Conservation (phyloP, 1,140 invertebrate genomes). For the Nephotettix cincticeps region DNA sequence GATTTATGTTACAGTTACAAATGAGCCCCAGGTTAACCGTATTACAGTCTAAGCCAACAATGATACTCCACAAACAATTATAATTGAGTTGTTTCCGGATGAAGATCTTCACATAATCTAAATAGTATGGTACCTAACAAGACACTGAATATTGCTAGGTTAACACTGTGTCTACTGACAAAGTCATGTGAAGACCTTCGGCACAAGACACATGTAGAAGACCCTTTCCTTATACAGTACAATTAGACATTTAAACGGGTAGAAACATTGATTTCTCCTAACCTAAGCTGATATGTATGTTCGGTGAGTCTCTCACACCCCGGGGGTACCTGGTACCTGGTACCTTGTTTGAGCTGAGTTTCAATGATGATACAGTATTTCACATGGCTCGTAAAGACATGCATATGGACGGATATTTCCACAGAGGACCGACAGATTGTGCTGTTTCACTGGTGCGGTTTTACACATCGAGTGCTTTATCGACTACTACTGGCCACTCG, state of each 20-base stretch:
- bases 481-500: conserved; percentile 1
- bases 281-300: conserved; percentile 38
- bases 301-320: conserved; percentile 35
- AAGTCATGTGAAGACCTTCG: conserved; percentile 8
- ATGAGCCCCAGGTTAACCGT: neutral
- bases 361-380: conserved; percentile 29
- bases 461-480: conserved; percentile 24
- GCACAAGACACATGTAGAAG: conserved; percentile 16
- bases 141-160: conserved; percentile 32
- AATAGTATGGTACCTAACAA: conserved; percentile 23
- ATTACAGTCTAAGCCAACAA: conserved; percentile 4
- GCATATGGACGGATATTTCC: conserved; percentile 39
- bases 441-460: neutral
- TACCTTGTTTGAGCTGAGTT: conserved; percentile 38
- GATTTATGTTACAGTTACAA: conserved; percentile 1
- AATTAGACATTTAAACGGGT: conserved; percentile 35
- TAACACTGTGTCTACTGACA: conserved; percentile 3
- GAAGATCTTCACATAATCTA: conserved; percentile 22
- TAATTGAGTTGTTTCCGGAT: conserved; percentile 18
- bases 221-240: conserved; percentile 24
- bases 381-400: conserved; percentile 34
- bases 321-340: conserved; percentile 33
- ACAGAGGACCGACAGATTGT: conserved; percentile 28
- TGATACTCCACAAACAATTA: conserved; percentile 24
- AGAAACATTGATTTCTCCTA: conserved; percentile 38